Base-by-base conservation (phyloP, 2,113 vertebrate species). In the Vulpes lagopus region DNA sequence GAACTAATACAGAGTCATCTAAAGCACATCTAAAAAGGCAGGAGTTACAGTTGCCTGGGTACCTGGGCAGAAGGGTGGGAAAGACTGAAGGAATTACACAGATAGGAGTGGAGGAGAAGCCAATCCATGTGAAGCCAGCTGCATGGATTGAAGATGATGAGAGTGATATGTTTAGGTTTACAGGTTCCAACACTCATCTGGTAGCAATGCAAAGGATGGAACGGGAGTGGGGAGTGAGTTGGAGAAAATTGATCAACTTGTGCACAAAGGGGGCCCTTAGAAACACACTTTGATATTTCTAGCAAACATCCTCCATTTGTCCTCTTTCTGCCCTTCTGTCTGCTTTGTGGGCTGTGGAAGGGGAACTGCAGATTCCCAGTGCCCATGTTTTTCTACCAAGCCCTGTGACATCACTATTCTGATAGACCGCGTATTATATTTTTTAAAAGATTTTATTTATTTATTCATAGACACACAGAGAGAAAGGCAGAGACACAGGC, bases 161-260 rank as follows among this genome's bases (percentile, higher is more conserved):
- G 20, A 81, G 55, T 12, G 11, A 30, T 17, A 51, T 32, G 49
- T 60, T 79, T 84, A 55, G 80, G 38, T 78, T 79, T 27, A 22
- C 14, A 55, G n/a, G 20, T 38, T 62, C 20, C 16, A 23, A 51
- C 79, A 19, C 32, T 71, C 35, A 30, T 89, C 22, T 81, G 80
- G 30, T 35, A 20, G 43, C 43, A 84, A 20, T 15, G 14, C 10
- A 51, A 43, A n/a, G 35, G 25, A 60, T 38, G 12, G 12, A 12
- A 0, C 78, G 10, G 43, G 74, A 12, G 0, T 82, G 10, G n/a
- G 74, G 23, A 14, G 23, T 11, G 2, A n/a, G 51, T 11, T 53
- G 53, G 35, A 89, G 11, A 80, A 35, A 91, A 89, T 11, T 51
- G 43, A 49, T 62, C 51, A 59, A 6, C 19, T 53, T 78, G 32